Base-by-base conservation (phyloP, 2,113 vertebrate genomes). In the Columba livia region DNA sequence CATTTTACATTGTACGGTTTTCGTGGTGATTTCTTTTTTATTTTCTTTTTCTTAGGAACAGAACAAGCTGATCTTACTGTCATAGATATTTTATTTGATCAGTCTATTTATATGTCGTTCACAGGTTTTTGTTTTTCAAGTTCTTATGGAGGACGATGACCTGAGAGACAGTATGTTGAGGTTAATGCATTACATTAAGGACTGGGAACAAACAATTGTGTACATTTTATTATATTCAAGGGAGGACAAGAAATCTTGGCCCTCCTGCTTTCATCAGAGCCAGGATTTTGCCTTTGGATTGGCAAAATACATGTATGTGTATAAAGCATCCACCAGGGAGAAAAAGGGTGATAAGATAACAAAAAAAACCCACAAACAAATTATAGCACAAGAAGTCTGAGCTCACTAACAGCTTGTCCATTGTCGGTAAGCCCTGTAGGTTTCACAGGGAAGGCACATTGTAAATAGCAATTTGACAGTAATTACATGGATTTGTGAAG, bases 391-490 rank as follows among this genome's bases (percentile, higher is more conserved):
- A 69, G 51, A 88, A 90, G 47, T 83, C 84, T 82, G 74, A 75
- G 62, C 70, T 93, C 8, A 1, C 70, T 92, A 89, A 57, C 74
- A 95, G 87, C 87, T 90, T 94, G 86, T 65, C 93, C 90, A 67
- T 67, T 96, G 89, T 93, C 85, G 77, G 42, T 79, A 89, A 92
- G 36, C 85, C 28, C 28, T 71, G 62, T 88, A 93, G 47, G 82
- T 87, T 89, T 87, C 86, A 89, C 56, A 62, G 54, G 81, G 64
- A 54, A 95, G 44, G 40, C 87, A 40, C 1, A 1, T 23, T 85
- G 77, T 93, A 94, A 95, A 84, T 70, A 94, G 58, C 81, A 77
- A 93, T 91, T 93, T 95, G 96, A 90, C 80, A 93, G 88, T 96
- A 96, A 90, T 94, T 88, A 86, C 32, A 20, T 88, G 70, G 87